These are phyloP conservation scores for Andrena trimmerana DNA, from an alignment of 2,888 invertebrate genomes.

Conservation along the genomic window DNA sequence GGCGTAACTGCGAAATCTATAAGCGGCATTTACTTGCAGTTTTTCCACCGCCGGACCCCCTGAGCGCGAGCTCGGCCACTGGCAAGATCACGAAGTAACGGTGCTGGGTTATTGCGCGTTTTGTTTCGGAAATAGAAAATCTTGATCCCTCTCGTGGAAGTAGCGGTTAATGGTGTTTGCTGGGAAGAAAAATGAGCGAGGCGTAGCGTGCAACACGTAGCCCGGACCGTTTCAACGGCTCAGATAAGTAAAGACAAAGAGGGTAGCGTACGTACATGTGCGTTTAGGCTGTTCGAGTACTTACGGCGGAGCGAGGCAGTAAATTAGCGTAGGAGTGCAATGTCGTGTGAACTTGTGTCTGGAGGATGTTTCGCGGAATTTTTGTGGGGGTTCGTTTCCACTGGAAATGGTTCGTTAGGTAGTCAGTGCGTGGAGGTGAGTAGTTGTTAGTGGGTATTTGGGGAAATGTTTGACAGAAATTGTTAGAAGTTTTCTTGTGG, in stretches of 20 bases:
- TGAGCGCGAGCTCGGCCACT: too few relatives aligned
- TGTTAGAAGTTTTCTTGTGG: too few relatives aligned
- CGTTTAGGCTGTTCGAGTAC: conserved; percentile 42
- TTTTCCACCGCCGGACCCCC: conserved; percentile 9
- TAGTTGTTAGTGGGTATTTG: too few relatives aligned
- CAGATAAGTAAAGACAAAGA: conserved; percentile 34
- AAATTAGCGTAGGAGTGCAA: conserved; percentile 26
- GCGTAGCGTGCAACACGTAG: conserved; percentile 53
- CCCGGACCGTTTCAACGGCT: conserved; percentile 35
- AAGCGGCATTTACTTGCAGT: conserved; percentile 58
- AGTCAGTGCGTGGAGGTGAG: too few relatives aligned
- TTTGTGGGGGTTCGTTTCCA: background rate
- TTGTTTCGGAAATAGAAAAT: conserved; percentile 47
- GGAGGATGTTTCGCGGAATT: conserved; percentile 26
- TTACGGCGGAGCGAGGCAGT: conserved; percentile 35
- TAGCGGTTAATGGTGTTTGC: conserved; percentile 57
- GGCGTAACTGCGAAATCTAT: conserved; percentile 62
- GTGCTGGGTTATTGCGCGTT: conserved; percentile 48
- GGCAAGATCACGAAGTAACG: conserved; percentile 36
- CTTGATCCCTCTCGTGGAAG: conserved; percentile 17
- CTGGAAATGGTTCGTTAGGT: too few relatives aligned
- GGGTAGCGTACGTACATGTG: conserved; percentile 6
- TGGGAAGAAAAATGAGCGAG: conserved; percentile 30
- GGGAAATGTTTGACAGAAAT: too few relatives aligned
- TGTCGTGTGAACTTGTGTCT: conserved; percentile 42